A percentile compares a stretch with the other conserved stretches of the same genome.
phyloP scores from a whole-genome alignment of 2,797 vertebrate species.

The Natrix natrix region DNA sequence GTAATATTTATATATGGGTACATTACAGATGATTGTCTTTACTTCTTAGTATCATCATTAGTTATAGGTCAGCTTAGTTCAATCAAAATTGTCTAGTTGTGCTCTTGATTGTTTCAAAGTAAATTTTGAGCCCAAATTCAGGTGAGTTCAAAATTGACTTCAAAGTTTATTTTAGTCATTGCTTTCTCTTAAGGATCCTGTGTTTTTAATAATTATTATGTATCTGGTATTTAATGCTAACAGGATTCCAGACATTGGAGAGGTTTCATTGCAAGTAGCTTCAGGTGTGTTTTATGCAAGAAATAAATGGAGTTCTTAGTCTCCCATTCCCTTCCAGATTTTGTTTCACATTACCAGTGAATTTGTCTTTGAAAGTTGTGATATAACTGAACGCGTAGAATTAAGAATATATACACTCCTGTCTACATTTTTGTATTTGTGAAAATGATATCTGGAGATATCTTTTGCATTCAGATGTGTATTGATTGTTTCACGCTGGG shows the following conservation, averaged over 20 bases:
- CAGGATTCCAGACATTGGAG: constrained; percentile 81
- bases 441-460: neutral
- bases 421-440: neutral
- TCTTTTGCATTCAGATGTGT: neutral
- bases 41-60: neutral
- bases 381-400: neutral
- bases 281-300: constrained; percentile 76
- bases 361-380: constrained; percentile 29
- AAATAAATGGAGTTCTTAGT: constrained; percentile 68
- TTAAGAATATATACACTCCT: constrained; percentile 12
- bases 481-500: neutral
- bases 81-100: neutral
- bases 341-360: constrained; percentile 18
- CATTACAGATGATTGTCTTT: neutral
- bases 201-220: constrained; percentile 73
- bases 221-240: constrained; percentile 83
- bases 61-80: neutral
- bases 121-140: constrained; percentile 69
- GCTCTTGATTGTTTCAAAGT: constrained; percentile 60
- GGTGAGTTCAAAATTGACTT: constrained; percentile 74
- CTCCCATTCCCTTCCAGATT: constrained; percentile 47
- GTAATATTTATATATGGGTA: neutral
- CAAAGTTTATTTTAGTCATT: constrained; percentile 69
- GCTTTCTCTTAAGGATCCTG: constrained; percentile 68
- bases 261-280: constrained; percentile 81